Conservation (phyloP, 2,888 invertebrate genomes). For the Flexamia atlantica region DNA sequence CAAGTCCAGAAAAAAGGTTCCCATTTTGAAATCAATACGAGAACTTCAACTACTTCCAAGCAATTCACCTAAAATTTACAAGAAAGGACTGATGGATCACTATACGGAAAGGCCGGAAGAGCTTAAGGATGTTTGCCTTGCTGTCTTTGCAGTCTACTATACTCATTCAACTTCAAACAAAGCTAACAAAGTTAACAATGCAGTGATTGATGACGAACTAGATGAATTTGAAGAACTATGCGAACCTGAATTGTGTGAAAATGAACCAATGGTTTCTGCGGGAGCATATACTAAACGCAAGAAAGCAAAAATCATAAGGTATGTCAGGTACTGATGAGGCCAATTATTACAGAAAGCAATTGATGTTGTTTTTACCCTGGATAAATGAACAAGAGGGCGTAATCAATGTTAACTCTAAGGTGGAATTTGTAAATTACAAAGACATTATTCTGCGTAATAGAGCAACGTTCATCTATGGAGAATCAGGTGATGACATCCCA, state of each 20-base stretch:
- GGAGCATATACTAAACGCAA: not conserved
- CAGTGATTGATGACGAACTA: not conserved
- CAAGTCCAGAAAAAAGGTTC: not conserved
- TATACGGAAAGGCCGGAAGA: slow-evolving; percentile 70
- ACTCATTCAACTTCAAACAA: not conserved
- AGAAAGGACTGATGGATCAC: slow-evolving; percentile 69
- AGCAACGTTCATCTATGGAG: slow-evolving; percentile 26
- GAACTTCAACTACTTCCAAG: not conserved
- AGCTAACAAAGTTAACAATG: not conserved
- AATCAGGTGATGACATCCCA: not conserved
- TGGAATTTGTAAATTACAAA: slow-evolving; percentile 22
- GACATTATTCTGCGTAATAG: slow-evolving; percentile 1
- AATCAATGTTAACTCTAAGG: slow-evolving; percentile 55
- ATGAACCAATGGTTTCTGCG: not conserved
- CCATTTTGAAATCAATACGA: not conserved
- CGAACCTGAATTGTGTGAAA: not conserved
- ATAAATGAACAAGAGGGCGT: slow-evolving; percentile 67
- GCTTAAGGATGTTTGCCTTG: slow-evolving; percentile 70
- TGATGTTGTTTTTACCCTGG: slow-evolving; percentile 67
- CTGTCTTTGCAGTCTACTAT: slow-evolving; percentile 70
- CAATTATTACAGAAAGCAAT: slow-evolving; percentile 55
- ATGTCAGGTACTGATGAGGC: slow-evolving; percentile 46
- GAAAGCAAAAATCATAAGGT: slow-evolving; percentile 47
- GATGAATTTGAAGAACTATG: not conserved
- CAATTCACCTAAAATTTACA: slow-evolving; percentile 39